Evolutionary conservation across 2,888 invertebrate species (phyloP), one percentile per base, ranked within the genome.

Genomic region (Vannuccia rotundouncinata): DNA sequence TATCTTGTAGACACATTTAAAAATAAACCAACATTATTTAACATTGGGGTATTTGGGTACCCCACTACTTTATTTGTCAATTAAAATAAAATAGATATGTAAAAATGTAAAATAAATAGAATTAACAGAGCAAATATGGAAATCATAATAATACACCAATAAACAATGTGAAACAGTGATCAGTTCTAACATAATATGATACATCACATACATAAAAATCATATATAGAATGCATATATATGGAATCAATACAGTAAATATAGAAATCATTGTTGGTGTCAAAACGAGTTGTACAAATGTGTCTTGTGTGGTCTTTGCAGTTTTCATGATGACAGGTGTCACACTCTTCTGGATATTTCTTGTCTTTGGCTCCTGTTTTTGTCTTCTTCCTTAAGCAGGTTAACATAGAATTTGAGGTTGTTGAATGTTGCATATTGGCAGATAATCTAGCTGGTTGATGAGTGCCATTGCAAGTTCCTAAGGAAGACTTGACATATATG

Each of bases 241-340:
- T 66, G 66, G 66, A 66, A 66, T 66, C 66, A 66, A 66, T 66
- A 66, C 22, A 66, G 66, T 66, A 66, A 66, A 66, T 27, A 66
- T 66, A 27, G 22, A 66, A 5, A 66, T 66, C 66, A 66, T 66
- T 66, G 66, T 27, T 5, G 66, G 66, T 66, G 66, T 17, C 66
- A 22, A 66, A 66, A 66, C 66, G 25, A 66, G 66, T 66, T 66
- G 66, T 66, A 66, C 66, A 66, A 27, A 66, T n/a, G 66, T 27
- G 66, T 66, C 66, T 66, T 66, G 66, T 66, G 66, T 66, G 66
- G 66, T 66, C 66, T 66, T 66, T 66, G 66, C 66, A 66, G 66
- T 22, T 66, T 66, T 17, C 66, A 66, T 27, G 66, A 66, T 66
- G 66, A 27, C 66, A 66, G 66, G 17, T 22, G 66, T 66, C 25